phyloP scores from a whole-genome alignment of 2,113 vertebrate species.

The Rhinopomastus cyanomelas region DNA sequence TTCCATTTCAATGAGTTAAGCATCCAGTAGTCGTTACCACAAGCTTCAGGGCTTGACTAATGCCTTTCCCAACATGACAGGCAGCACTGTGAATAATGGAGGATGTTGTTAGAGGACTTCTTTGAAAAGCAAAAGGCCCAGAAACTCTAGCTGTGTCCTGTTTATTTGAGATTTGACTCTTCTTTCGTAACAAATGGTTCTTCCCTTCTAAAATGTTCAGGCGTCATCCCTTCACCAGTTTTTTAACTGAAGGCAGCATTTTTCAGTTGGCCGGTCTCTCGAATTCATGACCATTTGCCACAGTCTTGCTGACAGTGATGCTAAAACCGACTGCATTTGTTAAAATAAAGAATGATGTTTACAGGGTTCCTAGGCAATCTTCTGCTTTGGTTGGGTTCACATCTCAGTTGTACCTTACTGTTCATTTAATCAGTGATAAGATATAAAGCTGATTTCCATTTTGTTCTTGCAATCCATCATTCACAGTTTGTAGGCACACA shows the following conservation, averaged over 20 bases:
- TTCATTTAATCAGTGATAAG: not conserved
- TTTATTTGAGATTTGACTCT: not conserved
- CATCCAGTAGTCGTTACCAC: not conserved
- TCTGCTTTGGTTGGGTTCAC: not conserved
- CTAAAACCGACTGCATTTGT: not conserved
- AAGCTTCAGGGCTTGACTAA: not conserved
- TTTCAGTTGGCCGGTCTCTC: slow-evolving; percentile 31
- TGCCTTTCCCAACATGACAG: not conserved
- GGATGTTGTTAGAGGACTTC: not conserved
- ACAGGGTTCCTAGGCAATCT: not conserved
- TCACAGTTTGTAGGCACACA: not conserved
- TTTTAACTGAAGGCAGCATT: slow-evolving; percentile 33
- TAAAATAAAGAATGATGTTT: not conserved
- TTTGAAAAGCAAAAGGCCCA: not conserved
- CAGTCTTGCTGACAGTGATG: not conserved
- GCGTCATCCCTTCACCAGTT: slow-evolving; percentile 18
- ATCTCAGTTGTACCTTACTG: not conserved
- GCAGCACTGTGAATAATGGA: not conserved
- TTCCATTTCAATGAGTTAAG: not conserved
- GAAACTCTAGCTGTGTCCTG: not conserved
- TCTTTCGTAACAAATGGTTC: not conserved
- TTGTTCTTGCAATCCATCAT: not conserved
- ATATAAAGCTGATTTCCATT: not conserved
- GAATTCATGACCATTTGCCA: not conserved
- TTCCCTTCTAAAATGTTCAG: not conserved